Base-by-base conservation (phyloP, 2,888 invertebrate genomes). In the Plusia festucae region DNA sequence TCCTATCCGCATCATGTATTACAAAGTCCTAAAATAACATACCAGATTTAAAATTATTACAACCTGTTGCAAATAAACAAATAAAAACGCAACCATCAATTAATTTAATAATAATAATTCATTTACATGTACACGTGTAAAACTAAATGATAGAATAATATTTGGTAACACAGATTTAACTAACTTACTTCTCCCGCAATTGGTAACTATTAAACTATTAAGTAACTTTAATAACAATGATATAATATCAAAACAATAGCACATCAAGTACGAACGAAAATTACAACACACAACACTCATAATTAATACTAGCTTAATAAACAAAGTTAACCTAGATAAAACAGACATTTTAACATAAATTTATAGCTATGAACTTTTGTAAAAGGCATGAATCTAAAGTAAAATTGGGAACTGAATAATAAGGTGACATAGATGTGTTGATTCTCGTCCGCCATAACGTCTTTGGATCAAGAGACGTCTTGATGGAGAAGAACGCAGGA, bases 141-240 rank as follows among this genome's bases (percentile, higher is more conserved):
- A 67, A 57, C 62, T 73, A 77, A 68, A 66, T 60, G 57, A 61
- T 78, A 75, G 59, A 74, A 65, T 83, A 82, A 77, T 83, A 81
- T 82, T 83, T 83, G 83, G 83, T 83, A 83, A 82, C 82, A 71
- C 65, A 64, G 70, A 68, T 55, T 71, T 51, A 53, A 63, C 60
- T 65, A 70, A 64, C 53, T 11, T 44, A 66, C 55, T 70, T 63
- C 68, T 65, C 58, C 73, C 62, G 61, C 53, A 73, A 75, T 75
- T 79, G 81, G 76, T 81, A 81, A 80, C 77, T 61, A 57, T 70
- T 69, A 52, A 75, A 66, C 63, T 62, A 65, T 58, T 59, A 61
- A 65, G 53, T 56, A 70, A 74, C 59, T 15, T 53, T 18, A 44
- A 34, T 61, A 66, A 75, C 63, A 67, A 75, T 9, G 2, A 75